Evolutionary conservation across 2,888 invertebrate species (phyloP), one percentile per base, ranked within the genome.

Genomic region (Drosophila conformis): DNA sequence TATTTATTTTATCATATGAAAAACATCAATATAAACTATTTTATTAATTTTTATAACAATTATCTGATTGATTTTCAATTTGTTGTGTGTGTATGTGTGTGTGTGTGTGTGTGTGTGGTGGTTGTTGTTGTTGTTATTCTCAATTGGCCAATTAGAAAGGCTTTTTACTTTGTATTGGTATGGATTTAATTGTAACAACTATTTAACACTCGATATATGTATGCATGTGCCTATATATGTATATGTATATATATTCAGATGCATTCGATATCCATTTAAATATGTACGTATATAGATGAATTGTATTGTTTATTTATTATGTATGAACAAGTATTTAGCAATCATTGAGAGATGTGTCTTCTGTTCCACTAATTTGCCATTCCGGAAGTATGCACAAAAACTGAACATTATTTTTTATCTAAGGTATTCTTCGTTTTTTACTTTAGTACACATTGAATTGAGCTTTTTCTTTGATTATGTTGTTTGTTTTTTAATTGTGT

Each of bases 131-230:
- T 42, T 53, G 60, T 59, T 76, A 65, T 66, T 70, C 53, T 69
- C 68, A 67, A 73, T 53, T 73, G 38, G 59, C 60, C 54, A 42
- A 38, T 15, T 62, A 21, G 27, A 42, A 78, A 51, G 57, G 58
- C 38, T 27, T 48, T 36, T 31, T 31, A 1, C 0, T 15, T 21
- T 4, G 13, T 46, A 48, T 69, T 62, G 57, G 29, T 52, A 36
- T 70, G 49, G 21, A 54, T 57, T 69, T 48, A 67, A 58, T 80
- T 60, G 70, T 89, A 90, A 89, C 85, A 89, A 90, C 90, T 87
- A 87, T 89, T 81, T 84, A 86, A 86, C 86, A 90, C 80, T 89
- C 79, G 73, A 87, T 90, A 87, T 89, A 62, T 63, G 57, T 63
- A 65, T 53, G 64, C 65, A 53, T 38, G 59, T 54, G 25, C 38